A percentile compares a stretch with the other conserved stretches of the same genome.
These are phyloP conservation scores for Coptodon bakossiorum DNA, from an alignment of 2,113 vertebrate genomes.

Conservation along the genomic window DNA sequence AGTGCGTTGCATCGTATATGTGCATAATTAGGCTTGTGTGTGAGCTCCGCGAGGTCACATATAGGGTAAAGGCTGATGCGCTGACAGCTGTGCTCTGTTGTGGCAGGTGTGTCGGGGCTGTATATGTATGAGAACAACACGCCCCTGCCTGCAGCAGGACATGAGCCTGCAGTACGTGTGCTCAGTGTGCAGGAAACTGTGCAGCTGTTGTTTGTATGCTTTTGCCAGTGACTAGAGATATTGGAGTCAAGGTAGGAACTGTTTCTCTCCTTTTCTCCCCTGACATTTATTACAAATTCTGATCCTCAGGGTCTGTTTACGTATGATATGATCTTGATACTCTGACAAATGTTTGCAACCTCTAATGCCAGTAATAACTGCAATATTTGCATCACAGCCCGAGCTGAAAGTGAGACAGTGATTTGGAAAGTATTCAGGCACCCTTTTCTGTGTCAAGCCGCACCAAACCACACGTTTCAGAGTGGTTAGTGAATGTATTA, in stretches of 20 bases:
- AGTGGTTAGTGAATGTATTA: neutral
- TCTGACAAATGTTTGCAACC: neutral
- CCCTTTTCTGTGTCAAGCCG: neutral
- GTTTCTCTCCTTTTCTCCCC: neutral
- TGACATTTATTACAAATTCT: neutral
- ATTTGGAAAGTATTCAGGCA: neutral
- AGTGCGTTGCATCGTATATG: constrained; percentile 1
- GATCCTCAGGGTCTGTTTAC: neutral
- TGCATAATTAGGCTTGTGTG: neutral
- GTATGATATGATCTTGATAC: neutral
- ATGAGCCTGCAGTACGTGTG: neutral
- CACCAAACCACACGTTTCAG: neutral
- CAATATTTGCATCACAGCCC: neutral
- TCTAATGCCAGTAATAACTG: neutral
- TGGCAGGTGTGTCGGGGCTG: constrained; percentile 53
- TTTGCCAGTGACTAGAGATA: neutral
- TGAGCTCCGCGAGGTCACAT: neutral
- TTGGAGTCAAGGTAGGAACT: neutral
- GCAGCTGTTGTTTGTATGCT: constrained; percentile 54
- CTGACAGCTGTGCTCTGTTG: constrained; percentile 56
- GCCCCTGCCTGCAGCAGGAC: constrained; percentile 27
- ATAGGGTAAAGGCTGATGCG: constrained; percentile 41
- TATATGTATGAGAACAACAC: constrained; percentile 31
- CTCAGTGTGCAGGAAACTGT: constrained; percentile 13
- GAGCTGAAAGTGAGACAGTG: neutral